phyloP scores from a whole-genome alignment of 2,797 vertebrate genomes.

The Alectoris magna region DNA sequence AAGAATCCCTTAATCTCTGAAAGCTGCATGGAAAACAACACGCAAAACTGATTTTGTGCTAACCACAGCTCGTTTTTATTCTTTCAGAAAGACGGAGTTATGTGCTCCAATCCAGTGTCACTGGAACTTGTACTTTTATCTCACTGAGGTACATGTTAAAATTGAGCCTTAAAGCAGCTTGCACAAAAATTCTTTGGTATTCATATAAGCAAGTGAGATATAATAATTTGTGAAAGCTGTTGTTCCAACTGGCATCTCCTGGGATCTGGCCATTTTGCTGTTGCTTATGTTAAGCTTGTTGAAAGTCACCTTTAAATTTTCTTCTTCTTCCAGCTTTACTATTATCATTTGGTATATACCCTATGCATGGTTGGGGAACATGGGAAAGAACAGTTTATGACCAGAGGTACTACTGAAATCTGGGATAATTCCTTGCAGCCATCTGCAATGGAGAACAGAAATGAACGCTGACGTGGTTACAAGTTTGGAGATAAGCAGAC shows the following conservation, averaged over 20 bases:
- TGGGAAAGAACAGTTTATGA: neutral
- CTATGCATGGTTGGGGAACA: fast-evolving
- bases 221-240: neutral
- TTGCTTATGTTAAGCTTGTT: neutral
- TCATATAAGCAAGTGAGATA: neutral
- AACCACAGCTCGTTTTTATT: neutral
- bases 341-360: neutral
- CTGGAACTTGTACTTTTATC: neutral
- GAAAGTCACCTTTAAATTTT: neutral
- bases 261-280: neutral
- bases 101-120: neutral
- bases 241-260: neutral
- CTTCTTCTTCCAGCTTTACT: neutral
- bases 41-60: neutral
- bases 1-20: neutral
- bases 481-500: neutral
- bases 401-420: neutral
- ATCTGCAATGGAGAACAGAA: neutral
- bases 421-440: neutral
- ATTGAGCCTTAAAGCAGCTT: neutral
- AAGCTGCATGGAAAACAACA: neutral
- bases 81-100: neutral
- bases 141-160: neutral
- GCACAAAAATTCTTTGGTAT: neutral
- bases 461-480: neutral